Base-by-base conservation (phyloP, 2,113 vertebrate genomes). In the Holacanthus passer region DNA sequence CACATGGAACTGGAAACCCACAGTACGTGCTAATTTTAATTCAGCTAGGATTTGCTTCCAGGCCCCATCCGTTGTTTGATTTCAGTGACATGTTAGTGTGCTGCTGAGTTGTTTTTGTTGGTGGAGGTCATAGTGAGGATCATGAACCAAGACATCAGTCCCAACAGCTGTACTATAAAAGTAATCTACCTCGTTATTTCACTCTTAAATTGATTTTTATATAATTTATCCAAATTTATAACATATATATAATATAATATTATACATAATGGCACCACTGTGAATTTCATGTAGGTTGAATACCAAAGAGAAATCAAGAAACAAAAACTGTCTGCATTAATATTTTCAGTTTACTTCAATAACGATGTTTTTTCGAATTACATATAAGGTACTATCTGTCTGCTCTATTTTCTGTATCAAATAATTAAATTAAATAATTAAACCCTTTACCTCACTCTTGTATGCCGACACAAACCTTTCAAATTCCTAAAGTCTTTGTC, bases 1-100 rank as follows among this genome's bases (percentile, higher is more conserved):
- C 22, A 35, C 8, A 39, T 73, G 39, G 58, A 58, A 80, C 60
- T 58, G 22, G 47, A 80, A 47, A 48, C 50, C 19, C 29, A 16
- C n/a, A n/a, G n/a, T n/a, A n/a, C 0, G 0, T 6, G 29, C 60
- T 73, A 56, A 73, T 65, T 58, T 73, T n/a, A 48, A 48, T 64
- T 31, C 10, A 55, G 6, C 59, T 37, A 35, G 27, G 31, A 35
- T 43, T 35, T 35, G 37, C 22, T 22, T 59, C 35, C 24, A 3
- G 24, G 10, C 9, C 48, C 48, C 2, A 4, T 37, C 9, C 22
- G n/a, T 7, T 56, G 12, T 66, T 37, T 56, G 16, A 50, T n/a
- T 13, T 48, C 22, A 22, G 77, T 64, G 22, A 47, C 12, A 9
- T 5, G 22, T 47, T 37, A 6, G 24, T 50, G 53, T 56, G 7